Evolutionary conservation across 2,797 vertebrate genomes (phyloP).

Genomic region (Hafferia zeledoni): DNA sequence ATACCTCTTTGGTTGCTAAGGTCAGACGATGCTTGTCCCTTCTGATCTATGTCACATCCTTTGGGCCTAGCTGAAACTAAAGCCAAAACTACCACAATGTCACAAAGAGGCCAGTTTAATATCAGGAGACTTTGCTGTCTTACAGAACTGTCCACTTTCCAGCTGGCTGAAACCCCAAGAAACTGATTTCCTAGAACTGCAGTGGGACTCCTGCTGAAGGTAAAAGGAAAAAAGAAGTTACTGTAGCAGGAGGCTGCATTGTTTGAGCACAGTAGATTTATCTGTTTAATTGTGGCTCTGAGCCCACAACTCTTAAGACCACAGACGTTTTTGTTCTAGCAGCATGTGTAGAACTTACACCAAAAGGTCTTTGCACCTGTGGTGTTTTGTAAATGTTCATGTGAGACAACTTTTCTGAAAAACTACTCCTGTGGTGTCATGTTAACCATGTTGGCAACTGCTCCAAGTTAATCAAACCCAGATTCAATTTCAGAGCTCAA

Average conservation of each 20-base stretch:
- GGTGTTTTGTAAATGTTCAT: neutral
- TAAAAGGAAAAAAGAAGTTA: neutral
- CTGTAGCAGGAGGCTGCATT: neutral
- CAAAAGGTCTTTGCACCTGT: neutral
- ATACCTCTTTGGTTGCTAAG: too few relatives aligned
- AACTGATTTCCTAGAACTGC: neutral
- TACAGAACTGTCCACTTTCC: neutral
- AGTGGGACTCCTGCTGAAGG: neutral
- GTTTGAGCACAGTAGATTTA: neutral
- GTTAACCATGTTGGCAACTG: neutral
- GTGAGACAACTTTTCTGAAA: neutral
- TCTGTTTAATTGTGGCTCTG: neutral
- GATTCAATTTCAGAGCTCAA: neutral
- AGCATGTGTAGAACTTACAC: neutral
- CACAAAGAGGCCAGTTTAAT: neutral
- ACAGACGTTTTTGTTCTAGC: neutral
- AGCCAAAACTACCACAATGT: neutral
- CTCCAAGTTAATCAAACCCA: neutral
- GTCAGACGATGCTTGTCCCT: too few relatives aligned
- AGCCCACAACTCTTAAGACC: neutral
- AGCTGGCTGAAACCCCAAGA: neutral
- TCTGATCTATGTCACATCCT: too few relatives aligned
- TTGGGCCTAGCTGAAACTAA: too few relatives aligned
- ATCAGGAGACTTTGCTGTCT: neutral
- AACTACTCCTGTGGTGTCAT: neutral